Evolutionary conservation across 1,140 invertebrate genomes (phyloP).

Genomic region (Dufourea novaeangliae): DNA sequence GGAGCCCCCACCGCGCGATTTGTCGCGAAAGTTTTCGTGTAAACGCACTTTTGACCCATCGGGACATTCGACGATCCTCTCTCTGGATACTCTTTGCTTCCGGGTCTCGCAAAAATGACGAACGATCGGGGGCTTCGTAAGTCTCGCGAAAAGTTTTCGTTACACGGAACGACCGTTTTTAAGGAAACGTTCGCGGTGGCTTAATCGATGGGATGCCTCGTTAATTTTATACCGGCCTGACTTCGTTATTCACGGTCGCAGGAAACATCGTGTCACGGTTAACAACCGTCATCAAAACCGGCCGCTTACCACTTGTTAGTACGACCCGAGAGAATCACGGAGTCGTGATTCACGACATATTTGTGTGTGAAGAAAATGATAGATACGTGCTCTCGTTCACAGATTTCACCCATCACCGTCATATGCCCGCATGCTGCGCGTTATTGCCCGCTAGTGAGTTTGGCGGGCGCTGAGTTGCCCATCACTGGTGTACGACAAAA

Average conservation of each 20-base stretch:
- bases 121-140: background rate
- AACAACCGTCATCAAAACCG: conserved; percentile 79
- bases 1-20: background rate
- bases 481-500: too few species aligned
- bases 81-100: too few species aligned
- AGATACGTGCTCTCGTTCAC: too few species aligned
- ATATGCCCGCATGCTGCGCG: too few species aligned
- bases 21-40: too few species aligned
- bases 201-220: conserved; percentile 36
- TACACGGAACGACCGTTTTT: background rate
- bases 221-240: conserved; percentile 45
- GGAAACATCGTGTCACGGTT: conserved; percentile 79
- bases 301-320: conserved; percentile 65
- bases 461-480: too few species aligned
- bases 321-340: background rate
- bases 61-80: too few species aligned
- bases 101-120: background rate
- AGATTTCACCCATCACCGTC: too few species aligned
- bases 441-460: too few species aligned
- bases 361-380: too few species aligned
- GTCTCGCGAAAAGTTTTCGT: background rate
- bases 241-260: conserved; percentile 75
- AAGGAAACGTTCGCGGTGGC: background rate
- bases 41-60: too few species aligned
- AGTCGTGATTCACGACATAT: too few species aligned